phyloP scores from a whole-genome alignment of 1,140 invertebrate species.

The Caligus rogercresseyi region DNA sequence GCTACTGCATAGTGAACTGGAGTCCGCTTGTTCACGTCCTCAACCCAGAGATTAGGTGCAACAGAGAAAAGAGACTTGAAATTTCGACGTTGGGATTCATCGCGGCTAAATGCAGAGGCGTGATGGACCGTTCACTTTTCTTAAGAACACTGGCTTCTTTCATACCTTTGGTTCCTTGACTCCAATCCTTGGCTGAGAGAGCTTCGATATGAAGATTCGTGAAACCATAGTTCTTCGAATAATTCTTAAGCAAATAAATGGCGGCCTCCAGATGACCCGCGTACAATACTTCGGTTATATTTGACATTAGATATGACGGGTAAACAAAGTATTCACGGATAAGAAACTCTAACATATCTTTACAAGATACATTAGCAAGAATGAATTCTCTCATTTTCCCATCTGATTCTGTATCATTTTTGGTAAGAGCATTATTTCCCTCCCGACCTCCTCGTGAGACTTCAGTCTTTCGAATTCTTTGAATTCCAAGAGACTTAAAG shows the following conservation, averaged over 20 bases:
- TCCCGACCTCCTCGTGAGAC: constrained; percentile 31
- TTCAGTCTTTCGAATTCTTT: constrained; percentile 25
- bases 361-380: background rate
- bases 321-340: background rate
- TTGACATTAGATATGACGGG: background rate
- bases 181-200: background rate
- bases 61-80: constrained; percentile 29
- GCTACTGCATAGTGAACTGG: constrained; percentile 37
- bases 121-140: constrained; percentile 27
- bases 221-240: background rate
- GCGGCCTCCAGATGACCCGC: background rate
- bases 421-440: constrained; percentile 34
- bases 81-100: constrained; percentile 37
- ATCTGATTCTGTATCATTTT: constrained; percentile 24
- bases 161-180: constrained; percentile 23
- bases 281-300: background rate
- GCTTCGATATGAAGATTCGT: background rate
- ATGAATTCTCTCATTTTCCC: background rate
- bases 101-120: constrained; percentile 36
- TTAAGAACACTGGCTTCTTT: constrained; percentile 25
- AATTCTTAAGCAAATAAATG: background rate
- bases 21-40: constrained; percentile 31
- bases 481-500: constrained; percentile 16
- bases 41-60: constrained; percentile 31
- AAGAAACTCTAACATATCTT: background rate